Percentiles rank a stretch among this genome's conserved stretches.
Conservation (phyloP, 2,113 vertebrate species). For the Etia nguti region DNA sequence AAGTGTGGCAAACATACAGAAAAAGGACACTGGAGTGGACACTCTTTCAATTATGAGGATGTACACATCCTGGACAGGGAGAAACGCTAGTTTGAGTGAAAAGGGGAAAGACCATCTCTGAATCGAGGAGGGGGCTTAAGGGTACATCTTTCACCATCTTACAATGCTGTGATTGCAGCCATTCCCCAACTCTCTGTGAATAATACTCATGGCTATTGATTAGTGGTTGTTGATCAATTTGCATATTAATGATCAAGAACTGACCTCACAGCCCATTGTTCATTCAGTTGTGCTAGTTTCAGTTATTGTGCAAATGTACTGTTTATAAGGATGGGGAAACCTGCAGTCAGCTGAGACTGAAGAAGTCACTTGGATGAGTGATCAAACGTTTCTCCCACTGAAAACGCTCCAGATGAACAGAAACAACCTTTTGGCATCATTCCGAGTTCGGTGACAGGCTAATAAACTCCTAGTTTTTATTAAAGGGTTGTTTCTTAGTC, state of each 20-base stretch:
- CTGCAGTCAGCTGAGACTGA: not conserved
- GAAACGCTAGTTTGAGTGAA: too few species aligned
- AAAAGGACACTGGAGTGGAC: too few species aligned
- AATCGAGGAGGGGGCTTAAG: too few species aligned
- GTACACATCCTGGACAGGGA: too few species aligned
- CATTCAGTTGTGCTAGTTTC: not conserved
- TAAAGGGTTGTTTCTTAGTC: fast-evolving
- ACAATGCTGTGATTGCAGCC: not conserved
- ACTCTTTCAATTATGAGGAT: too few species aligned
- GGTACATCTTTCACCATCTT: too few species aligned
- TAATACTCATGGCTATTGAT: not conserved
- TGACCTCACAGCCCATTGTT: not conserved
- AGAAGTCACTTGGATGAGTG: not conserved
- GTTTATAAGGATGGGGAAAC: not conserved
- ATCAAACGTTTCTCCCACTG: not conserved
- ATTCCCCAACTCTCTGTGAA: not conserved
- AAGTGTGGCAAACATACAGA: too few species aligned
- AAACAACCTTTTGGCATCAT: not conserved
- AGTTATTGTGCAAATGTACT: not conserved
- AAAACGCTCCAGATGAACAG: not conserved
- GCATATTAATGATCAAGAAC: not conserved
- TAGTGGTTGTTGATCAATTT: not conserved
- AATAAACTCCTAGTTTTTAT: not conserved
- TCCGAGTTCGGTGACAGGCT: not conserved
- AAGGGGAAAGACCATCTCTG: too few species aligned